Conservation (phyloP, 1,140 invertebrate genomes). For the Araneus ventricosus region DNA sequence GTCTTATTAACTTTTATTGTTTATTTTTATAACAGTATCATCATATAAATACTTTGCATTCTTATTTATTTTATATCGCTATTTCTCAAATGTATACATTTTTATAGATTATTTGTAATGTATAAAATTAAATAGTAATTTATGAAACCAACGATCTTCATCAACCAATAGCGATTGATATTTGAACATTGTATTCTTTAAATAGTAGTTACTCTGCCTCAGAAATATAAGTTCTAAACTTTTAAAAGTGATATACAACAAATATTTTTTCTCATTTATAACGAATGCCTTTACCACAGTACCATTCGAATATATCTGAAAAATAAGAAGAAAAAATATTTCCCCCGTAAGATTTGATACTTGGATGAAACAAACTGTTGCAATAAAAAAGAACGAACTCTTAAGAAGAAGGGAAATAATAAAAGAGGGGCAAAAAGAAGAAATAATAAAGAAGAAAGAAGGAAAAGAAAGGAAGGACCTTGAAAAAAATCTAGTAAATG, state of each 20-base stretch:
- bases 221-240: not conserved
- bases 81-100: too few relatives aligned
- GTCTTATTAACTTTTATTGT: too few relatives aligned
- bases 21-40: too few relatives aligned
- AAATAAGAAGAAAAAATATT: not conserved
- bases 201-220: too few relatives aligned
- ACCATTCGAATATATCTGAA: not conserved
- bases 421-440: not conserved
- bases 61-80: too few relatives aligned
- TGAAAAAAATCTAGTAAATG: constrained; percentile 46
- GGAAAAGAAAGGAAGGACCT: constrained; percentile 30
- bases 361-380: constrained; percentile 68
- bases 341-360: constrained; percentile 47
- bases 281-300: too few relatives aligned
- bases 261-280: not conserved
- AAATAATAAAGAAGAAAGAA: constrained; percentile 38
- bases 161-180: too few relatives aligned
- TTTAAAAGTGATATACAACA: constrained; percentile 30
- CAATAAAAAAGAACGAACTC: constrained; percentile 65
- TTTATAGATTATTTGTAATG: too few relatives aligned
- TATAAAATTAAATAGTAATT: too few relatives aligned
- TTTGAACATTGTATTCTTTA: too few relatives aligned
- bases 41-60: too few relatives aligned
- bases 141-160: too few relatives aligned
- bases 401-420: constrained; percentile 19